phyloP scores from a whole-genome alignment of 2,888 invertebrate genomes.

The Mongoloraphidia duomilia region DNA sequence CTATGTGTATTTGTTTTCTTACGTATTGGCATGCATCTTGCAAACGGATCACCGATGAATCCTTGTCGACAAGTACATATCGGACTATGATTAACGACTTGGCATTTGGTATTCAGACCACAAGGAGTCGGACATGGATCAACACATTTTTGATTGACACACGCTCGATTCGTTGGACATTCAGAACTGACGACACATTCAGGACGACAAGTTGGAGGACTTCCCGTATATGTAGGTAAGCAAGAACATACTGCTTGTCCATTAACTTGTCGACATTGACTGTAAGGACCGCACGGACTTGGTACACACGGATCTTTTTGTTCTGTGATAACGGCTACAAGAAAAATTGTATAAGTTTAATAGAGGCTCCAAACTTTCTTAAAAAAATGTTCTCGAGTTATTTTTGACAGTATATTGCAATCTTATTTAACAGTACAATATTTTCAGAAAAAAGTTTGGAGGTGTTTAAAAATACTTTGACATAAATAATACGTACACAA shows the following conservation, averaged over 20 bases:
- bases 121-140: slow-evolving; percentile 59
- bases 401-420: no score
- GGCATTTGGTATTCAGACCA: slow-evolving; percentile 54
- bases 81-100: slow-evolving; percentile 55
- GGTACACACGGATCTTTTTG: slow-evolving; percentile 52
- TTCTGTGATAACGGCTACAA: slow-evolving; percentile 25
- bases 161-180: slow-evolving; percentile 49
- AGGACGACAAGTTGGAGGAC: slow-evolving; percentile 53
- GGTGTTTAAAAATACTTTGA: no score
- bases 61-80: slow-evolving; percentile 47
- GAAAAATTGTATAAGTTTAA: slow-evolving; percentile 9
- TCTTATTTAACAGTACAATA: no score
- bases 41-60: slow-evolving; percentile 47
- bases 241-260: slow-evolving; percentile 58
- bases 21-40: slow-evolving; percentile 31
- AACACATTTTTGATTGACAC: slow-evolving; percentile 48
- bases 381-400: no score
- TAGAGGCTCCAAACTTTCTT: not conserved
- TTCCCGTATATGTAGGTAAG: slow-evolving; percentile 43
- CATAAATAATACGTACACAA: no score
- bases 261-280: slow-evolving; percentile 54
- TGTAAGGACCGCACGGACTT: slow-evolving; percentile 68
- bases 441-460: no score
- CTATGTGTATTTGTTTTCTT: slow-evolving; percentile 19
- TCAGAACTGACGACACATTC: slow-evolving; percentile 57